Base-by-base conservation (phyloP, 2,888 invertebrate genomes). In the Tetragonisca angustula region DNA sequence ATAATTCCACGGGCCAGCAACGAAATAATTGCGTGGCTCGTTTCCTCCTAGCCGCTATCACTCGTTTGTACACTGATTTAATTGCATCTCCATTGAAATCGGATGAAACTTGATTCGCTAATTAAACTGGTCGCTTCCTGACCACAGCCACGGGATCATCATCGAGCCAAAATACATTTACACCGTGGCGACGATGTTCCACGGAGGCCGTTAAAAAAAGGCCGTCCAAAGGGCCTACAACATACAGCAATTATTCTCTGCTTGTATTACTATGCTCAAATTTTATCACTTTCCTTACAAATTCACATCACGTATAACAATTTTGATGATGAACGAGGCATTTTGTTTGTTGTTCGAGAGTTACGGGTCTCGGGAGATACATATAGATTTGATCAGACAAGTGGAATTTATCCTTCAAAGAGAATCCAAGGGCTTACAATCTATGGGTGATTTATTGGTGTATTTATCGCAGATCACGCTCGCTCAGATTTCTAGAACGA, bases 1-100 rank as follows among this genome's bases (percentile, higher is more conserved):
- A 86, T 87, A 87, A 65, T 83, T 71, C 69, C 56, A 49, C 36
- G 17, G 52, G 72, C 54, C 76, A 77, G 70, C 83, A 83, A 83
- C 84, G 83, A 87, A 88, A 85, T 79, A 81, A 71, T 85, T 85
- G 76, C 70, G 62, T 62, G 70, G 71, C 56, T 71, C 69, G 74
- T 61, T 65, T 75, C 76, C 54, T 56, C 64, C 61, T 79, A 78
- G 27, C 61, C 67, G 32, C 36, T 62, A 72, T 76, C 84, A 71
- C 84, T 61, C 84, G 79, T 78, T 76, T 65, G 61, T 69, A 43
- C 62, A 24, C 67, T 84, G 81, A 88, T 90, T 90, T 90, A 81
- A 90, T 89, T 90, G 85, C 83, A 78, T 79, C 82, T 79, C 76
- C 77, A 78, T 77, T 85, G 86, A 89, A 85, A 81, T 84, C 84